phyloP scores from a whole-genome alignment of 2,113 vertebrate genomes.

The Lophura nycthemera region DNA sequence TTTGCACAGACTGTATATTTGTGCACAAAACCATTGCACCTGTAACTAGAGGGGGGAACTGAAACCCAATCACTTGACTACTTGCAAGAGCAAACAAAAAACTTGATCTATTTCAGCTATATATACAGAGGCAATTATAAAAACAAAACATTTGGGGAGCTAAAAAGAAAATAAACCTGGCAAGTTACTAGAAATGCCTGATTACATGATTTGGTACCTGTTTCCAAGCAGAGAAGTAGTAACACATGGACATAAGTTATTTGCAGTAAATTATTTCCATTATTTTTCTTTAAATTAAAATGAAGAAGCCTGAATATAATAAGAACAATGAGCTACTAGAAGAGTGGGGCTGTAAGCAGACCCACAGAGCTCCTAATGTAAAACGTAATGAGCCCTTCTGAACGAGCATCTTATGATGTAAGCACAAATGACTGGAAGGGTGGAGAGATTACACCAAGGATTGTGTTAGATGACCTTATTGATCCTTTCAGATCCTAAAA shows the following conservation, averaged over 20 bases:
- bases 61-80: background rate
- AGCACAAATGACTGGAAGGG: background rate
- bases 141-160: background rate
- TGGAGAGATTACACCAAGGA: background rate
- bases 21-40: background rate
- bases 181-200: background rate
- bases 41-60: background rate
- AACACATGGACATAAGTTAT: background rate
- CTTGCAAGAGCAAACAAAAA: background rate
- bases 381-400: background rate
- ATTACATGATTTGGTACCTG: background rate
- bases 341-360: background rate
- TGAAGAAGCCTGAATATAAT: background rate
- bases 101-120: background rate
- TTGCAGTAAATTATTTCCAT: background rate
- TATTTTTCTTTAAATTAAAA: background rate
- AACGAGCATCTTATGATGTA: background rate
- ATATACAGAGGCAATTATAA: background rate
- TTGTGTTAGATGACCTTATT: background rate
- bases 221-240: background rate
- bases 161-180: constrained; percentile 4
- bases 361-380: background rate
- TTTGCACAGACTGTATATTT: background rate
- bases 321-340: background rate
- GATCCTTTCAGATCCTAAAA: background rate